Conservation (phyloP, 2,797 vertebrate genomes). For the Myripristis murdjan region DNA sequence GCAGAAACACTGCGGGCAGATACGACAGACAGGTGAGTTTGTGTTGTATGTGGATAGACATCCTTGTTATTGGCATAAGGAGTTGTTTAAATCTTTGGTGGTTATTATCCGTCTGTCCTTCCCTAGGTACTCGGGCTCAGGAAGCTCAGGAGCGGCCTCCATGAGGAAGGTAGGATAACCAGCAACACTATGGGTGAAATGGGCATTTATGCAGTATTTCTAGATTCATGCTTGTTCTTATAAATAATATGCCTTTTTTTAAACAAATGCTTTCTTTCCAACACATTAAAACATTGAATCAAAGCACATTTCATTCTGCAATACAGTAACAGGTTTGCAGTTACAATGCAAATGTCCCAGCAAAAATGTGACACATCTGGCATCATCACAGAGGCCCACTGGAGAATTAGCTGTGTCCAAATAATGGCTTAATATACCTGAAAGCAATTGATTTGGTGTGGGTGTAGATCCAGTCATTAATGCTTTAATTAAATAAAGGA, state of each 20-base stretch:
- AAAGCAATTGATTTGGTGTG: no score
- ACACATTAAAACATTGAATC: slow-evolving; percentile 6
- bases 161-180: slow-evolving; percentile 84
- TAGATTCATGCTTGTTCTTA: no score
- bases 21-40: slow-evolving; percentile 78
- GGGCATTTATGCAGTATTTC: background rate
- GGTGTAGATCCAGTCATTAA: no score
- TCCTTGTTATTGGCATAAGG: slow-evolving; percentile 15
- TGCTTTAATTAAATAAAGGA: no score
- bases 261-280: slow-evolving; percentile 3
- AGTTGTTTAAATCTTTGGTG: slow-evolving; percentile 19
- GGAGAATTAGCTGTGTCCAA: no score
- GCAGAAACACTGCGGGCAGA: slow-evolving; percentile 80
- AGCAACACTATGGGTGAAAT: no score
- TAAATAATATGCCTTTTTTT: background rate
- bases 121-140: slow-evolving; percentile 80
- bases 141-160: slow-evolving; percentile 80
- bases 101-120: slow-evolving; percentile 26
- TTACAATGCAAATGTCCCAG: slow-evolving; percentile 37
- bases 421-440: no score
- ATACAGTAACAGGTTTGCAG: slow-evolving; percentile 9
- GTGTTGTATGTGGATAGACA: slow-evolving; percentile 16
- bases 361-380: slow-evolving; percentile 23
- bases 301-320: slow-evolving; percentile 28
- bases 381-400: slow-evolving; percentile 19